A percentile compares a stretch with the other conserved stretches of the same genome.
Evolutionary conservation across 1,140 invertebrate species (phyloP).

Genomic region (Piezodorus guildinii): DNA sequence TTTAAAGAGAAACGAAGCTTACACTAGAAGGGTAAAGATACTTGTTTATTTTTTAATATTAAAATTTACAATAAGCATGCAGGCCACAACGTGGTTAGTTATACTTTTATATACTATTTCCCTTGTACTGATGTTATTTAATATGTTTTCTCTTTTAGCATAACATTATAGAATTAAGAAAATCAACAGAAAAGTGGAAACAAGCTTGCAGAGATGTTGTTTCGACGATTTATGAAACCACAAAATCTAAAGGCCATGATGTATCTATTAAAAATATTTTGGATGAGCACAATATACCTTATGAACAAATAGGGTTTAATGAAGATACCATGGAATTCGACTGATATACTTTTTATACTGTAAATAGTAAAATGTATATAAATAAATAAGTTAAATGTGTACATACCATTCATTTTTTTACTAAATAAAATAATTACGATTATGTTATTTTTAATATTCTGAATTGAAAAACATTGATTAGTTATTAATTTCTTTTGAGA

Average conservation of each 20-base stretch:
- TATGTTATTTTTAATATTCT: too few relatives aligned
- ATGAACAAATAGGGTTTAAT: not conserved
- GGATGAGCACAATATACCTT: not conserved
- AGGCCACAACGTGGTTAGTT: too few relatives aligned
- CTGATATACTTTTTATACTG: not conserved
- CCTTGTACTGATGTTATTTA: too few relatives aligned
- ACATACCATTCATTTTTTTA: too few relatives aligned
- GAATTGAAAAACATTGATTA: too few relatives aligned
- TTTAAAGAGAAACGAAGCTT: not conserved
- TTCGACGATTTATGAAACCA: not conserved
- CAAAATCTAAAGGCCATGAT: not conserved
- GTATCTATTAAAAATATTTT: not conserved
- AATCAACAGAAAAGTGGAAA: conserved; percentile 6
- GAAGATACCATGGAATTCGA: conserved; percentile 4
- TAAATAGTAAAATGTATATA: not conserved
- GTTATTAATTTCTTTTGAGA: too few relatives aligned
- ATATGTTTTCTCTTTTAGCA: too few relatives aligned
- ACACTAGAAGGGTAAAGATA: not conserved
- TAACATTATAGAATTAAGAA: not conserved
- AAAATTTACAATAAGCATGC: too few relatives aligned
- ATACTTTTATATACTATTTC: too few relatives aligned
- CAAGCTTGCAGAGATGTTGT: conserved; percentile 1
- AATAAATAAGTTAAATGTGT: too few relatives aligned
- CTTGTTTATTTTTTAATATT: not conserved
- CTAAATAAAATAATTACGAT: too few relatives aligned